phyloP scores from a whole-genome alignment of 2,888 invertebrate species.

The Odontocerum albicorne region DNA sequence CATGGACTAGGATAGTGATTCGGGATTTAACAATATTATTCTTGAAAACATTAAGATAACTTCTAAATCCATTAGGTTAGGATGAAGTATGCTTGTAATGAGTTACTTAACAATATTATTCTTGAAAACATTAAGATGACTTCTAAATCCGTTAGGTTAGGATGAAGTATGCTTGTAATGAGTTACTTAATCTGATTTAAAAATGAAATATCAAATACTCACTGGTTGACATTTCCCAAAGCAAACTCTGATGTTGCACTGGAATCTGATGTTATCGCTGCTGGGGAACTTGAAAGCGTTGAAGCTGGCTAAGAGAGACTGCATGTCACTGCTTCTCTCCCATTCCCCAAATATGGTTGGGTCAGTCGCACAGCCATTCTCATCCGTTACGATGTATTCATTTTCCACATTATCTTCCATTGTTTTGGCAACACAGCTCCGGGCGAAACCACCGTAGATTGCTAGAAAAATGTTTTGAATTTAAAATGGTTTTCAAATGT shows the following conservation, averaged over 20 bases:
- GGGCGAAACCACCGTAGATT: conserved; percentile 92
- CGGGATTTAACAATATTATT: too few relatives aligned
- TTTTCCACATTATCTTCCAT: conserved; percentile 86
- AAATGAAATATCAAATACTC: conserved; percentile 44
- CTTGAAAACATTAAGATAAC: too few relatives aligned
- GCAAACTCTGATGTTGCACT: conserved; percentile 93
- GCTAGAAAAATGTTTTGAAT: conserved; percentile 49
- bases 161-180: too few relatives aligned
- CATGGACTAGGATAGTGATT: too few relatives aligned
- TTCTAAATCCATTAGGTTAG: too few relatives aligned
- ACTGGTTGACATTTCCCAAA: conserved; percentile 94
- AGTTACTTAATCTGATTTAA: too few relatives aligned
- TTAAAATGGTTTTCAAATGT: too few relatives aligned
- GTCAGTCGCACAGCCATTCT: conserved; percentile 92
- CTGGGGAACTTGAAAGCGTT: conserved; percentile 95
- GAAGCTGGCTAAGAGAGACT: conserved; percentile 83
- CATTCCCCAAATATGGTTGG: conserved; percentile 92
- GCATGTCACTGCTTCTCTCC: conserved; percentile 85
- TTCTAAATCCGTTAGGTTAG: too few relatives aligned
- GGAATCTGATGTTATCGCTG: conserved; percentile 92
- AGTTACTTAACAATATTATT: too few relatives aligned
- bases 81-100: too few relatives aligned
- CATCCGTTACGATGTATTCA: conserved; percentile 90
- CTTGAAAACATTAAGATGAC: too few relatives aligned
- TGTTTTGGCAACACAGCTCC: conserved; percentile 91